phyloP scores from a whole-genome alignment of 2,113 vertebrate species.

The Centropristis striata region DNA sequence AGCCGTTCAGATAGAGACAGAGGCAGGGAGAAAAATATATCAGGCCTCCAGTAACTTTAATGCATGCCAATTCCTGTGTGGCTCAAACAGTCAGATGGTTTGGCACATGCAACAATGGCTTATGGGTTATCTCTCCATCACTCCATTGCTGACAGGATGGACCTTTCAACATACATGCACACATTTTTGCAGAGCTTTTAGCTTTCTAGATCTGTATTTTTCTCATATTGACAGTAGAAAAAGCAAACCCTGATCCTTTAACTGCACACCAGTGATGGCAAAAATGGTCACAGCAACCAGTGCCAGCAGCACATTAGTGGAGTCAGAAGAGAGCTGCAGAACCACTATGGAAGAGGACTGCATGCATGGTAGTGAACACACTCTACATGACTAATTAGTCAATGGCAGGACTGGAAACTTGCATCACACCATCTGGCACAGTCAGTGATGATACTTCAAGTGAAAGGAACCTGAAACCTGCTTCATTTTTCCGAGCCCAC shows the following conservation, averaged over 20 bases:
- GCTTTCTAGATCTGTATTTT: background rate
- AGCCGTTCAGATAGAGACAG: conserved; percentile 7
- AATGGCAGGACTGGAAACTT: conserved; percentile 19
- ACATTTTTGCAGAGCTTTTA: conserved; percentile 5
- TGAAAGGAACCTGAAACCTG: conserved; percentile 12
- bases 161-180: conserved; percentile 49
- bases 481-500: conserved; percentile 16
- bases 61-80: conserved; percentile 15
- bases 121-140: conserved; percentile 61
- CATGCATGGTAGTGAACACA: background rate
- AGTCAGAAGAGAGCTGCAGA: background rate
- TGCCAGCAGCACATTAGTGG: background rate
- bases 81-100: conserved; percentile 39
- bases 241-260: background rate
- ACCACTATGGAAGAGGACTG: background rate
- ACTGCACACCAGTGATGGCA: conserved; percentile 4
- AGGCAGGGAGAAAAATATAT: conserved; percentile 26
- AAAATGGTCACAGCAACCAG: conserved; percentile 1
- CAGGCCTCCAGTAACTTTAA: conserved; percentile 36
- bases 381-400: conserved; percentile 32
- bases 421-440: conserved; percentile 17
- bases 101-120: conserved; percentile 43
- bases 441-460: conserved; percentile 13
- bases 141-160: conserved; percentile 43
- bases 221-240: conserved; percentile 24